phyloP scores from a whole-genome alignment of 2,888 invertebrate species.

The Acanthosepion lycidas region DNA sequence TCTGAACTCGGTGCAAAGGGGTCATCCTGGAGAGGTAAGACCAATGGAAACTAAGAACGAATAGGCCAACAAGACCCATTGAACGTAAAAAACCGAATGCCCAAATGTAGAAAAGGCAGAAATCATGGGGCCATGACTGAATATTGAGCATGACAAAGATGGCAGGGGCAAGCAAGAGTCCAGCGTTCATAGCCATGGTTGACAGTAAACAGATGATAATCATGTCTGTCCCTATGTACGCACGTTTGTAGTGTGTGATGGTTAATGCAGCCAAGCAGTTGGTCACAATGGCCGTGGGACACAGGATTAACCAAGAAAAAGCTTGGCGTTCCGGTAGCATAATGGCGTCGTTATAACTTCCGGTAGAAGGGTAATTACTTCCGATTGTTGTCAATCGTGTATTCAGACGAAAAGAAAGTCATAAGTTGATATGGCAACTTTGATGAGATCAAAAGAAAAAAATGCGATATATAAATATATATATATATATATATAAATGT shows the following conservation, averaged over 20 bases:
- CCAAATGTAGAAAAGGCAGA: slow-evolving; percentile 39
- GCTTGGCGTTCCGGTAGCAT: slow-evolving; percentile 34
- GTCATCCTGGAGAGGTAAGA: neutral
- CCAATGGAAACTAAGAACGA: slow-evolving; percentile 34
- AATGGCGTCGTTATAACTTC: neutral
- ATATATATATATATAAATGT: no score
- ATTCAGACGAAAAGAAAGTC: neutral
- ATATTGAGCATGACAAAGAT: slow-evolving; percentile 12
- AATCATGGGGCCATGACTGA: neutral
- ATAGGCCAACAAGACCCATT: neutral
- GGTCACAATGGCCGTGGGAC: slow-evolving; percentile 6
- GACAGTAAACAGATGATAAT: neutral
- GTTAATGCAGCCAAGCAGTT: neutral
- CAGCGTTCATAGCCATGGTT: slow-evolving; percentile 35
- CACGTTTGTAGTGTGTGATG: neutral
- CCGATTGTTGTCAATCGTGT: neutral
- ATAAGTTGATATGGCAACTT: neutral
- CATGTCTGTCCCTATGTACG: slow-evolving; percentile 37
- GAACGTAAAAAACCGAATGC: neutral
- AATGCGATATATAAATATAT: neutral
- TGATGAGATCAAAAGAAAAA: neutral
- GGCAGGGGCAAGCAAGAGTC: neutral
- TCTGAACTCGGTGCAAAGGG: neutral
- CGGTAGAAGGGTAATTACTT: neutral
- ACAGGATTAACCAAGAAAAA: neutral